A percentile compares a stretch with the other conserved stretches of the same genome.
These are phyloP conservation scores for Argyrosomus japonicus DNA, from an alignment of 2,113 vertebrate genomes.

Conservation along the genomic window DNA sequence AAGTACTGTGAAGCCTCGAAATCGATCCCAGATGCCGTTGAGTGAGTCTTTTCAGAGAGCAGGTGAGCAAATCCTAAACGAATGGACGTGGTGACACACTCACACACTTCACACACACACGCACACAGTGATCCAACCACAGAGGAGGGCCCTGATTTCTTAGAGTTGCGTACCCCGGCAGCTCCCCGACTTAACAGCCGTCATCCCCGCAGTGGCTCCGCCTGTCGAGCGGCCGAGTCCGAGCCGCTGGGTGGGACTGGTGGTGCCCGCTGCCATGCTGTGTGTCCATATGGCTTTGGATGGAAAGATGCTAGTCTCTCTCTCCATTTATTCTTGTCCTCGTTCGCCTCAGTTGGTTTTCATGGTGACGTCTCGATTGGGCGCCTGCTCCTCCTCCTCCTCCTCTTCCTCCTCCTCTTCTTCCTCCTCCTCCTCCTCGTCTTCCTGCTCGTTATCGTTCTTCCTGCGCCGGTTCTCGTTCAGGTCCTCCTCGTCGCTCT, in stretches of 20 bases:
- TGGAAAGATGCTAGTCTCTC: constrained; percentile 74
- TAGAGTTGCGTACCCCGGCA: constrained; percentile 55
- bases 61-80: constrained; percentile 44
- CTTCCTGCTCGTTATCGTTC: constrained; percentile 89
- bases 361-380: constrained; percentile 93
- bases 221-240: constrained; percentile 44
- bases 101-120: constrained; percentile 16
- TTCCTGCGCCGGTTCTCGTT: constrained; percentile 90
- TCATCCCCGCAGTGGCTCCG: constrained; percentile 39
- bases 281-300: constrained; percentile 91
- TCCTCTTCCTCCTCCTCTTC: constrained; percentile 85
- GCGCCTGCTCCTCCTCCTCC: constrained; percentile 88
- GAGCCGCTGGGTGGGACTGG: constrained; percentile 50
- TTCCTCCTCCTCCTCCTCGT: constrained; percentile 87
- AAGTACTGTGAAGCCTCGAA: neutral
- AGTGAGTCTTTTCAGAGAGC: constrained; percentile 41
- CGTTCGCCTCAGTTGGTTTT: constrained; percentile 90
- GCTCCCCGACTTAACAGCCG: constrained; percentile 48
- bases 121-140: constrained; percentile 64
- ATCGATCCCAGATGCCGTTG: constrained; percentile 25
- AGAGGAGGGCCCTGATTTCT: constrained; percentile 75
- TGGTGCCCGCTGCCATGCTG: constrained; percentile 73
- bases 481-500: constrained; percentile 88
- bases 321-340: constrained; percentile 57
- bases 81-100: constrained; percentile 49